Base-by-base conservation (phyloP, 2,888 invertebrate species). In the Polymixis lichenea region DNA sequence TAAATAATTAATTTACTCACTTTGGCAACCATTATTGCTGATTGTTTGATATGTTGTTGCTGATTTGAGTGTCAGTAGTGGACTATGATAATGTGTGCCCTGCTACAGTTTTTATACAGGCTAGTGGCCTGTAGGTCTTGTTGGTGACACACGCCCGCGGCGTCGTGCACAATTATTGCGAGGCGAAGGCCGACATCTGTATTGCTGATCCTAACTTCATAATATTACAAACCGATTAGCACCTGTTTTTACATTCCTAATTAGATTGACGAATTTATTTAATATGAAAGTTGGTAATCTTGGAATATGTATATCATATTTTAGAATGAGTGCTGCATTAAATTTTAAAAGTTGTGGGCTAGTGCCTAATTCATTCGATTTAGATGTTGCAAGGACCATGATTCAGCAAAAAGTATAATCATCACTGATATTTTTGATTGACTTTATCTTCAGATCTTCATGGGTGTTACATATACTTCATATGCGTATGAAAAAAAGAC, bases 71-170 rank as follows among this genome's bases (percentile, higher is more conserved):
- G 89, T 92, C 89, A 84, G 86, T 83, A 83, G 81, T 89, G 83
- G 90, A 95, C 93, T 95, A 91, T 94, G 91, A 86, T 85, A 87
- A 82, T 84, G 69, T 80, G 68, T 86, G 86, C 85, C 80, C 85
- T 83, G 90, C 87, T 83, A 85, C 90, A 92, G 90, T 92, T 93
- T 95, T 91, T 95, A 95, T 95, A 95, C 91, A 84, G 85, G 73
- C 72, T 67, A 66, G 78, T 78, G 77, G 78, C 68, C 67, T 66
- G 60, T 72, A 60, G 51, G 68, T 83, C 56, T 72, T 13, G 61
- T 72, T 61, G 67, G 75, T 73, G 85, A 80, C 77, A 84, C 74
- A 77, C 38, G 80, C 87, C 80, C 8, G 75, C 60, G 80, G 82
- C 87, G 43, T n/a, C 49, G 43, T 49, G 43, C n/a, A 77, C 72